Evolutionary conservation across 2,888 invertebrate genomes (phyloP), one percentile per base, ranked within the genome.

Genomic region (Drosophila cracens): DNA sequence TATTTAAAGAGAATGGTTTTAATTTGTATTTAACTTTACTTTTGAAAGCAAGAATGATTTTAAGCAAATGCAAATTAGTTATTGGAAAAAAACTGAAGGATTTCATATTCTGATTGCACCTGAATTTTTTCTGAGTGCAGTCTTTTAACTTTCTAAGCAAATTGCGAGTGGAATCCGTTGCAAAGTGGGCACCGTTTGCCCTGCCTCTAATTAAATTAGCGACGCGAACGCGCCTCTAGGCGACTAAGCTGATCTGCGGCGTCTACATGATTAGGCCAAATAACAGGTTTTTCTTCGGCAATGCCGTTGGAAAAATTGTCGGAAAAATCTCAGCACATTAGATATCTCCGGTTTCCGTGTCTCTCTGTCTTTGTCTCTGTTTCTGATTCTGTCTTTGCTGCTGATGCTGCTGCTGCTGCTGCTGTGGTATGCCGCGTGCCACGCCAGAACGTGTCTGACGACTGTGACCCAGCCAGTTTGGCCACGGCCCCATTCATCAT

Each of bases 161-260:
- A 78, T 64, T 85, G 71, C 71, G 70, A 81, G 59, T 69, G 70
- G 65, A 70, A 70, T 67, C 67, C 53, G 57, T 81, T 66, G 75
- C 69, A 60, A 54, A 54, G 63, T 68, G 77, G 69, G 60, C 60
- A 62, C 65, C 62, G 36, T 62, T 74, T 75, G 67, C 74, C 53
- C 83, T 83, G 83, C 52, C 81, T 74, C 88, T 82, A 86, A 86
- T 86, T 86, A 82, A 86, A 86, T 86, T 86, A 86, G 90, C 64
- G 70, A 76, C 71, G 85, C 82, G 81, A 46, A 25, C 64, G 49
- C 25, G 43, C 25, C 48, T 49, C 53, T 4, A 4, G 27, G 21
- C 59, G 65, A 43, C 52, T 63, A 76, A 76, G 76, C 57, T 40
- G 74, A 74, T 66, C 67, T 71, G 21, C 43, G 62, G 29, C 38